phyloP scores from a whole-genome alignment of 2,113 vertebrate species.

The Edolisoma coerulescens region DNA sequence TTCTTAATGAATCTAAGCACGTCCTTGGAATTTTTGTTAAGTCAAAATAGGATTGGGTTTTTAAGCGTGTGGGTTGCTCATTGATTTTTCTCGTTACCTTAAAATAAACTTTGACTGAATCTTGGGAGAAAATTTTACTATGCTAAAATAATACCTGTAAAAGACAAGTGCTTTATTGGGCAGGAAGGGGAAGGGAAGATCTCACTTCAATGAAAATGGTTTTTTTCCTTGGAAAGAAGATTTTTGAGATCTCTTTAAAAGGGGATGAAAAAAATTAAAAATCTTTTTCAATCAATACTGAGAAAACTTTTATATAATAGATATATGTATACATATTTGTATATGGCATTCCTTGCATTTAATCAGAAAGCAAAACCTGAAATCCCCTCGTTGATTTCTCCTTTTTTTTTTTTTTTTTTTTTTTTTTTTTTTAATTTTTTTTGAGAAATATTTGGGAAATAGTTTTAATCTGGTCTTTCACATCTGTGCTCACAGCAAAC shows the following conservation, averaged over 20 bases:
- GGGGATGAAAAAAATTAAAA: neutral
- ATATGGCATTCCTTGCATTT: neutral
- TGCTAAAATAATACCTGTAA: neutral
- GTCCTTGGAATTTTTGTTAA: neutral
- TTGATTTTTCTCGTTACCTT: neutral
- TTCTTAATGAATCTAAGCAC: neutral
- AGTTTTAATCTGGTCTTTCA: neutral
- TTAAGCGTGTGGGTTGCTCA: neutral
- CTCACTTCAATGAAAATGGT: neutral
- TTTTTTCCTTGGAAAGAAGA: neutral
- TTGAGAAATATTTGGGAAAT: neutral
- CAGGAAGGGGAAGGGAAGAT: neutral
- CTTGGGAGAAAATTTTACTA: neutral
- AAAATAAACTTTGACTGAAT: neutral
- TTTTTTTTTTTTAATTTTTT: neutral
- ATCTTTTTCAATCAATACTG: neutral
- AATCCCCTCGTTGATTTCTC: neutral
- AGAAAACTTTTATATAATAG: neutral
- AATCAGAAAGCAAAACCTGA: neutral
- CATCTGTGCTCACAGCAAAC: neutral
- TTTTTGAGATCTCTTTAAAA: neutral
- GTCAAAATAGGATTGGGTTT: neutral
- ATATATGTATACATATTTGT: neutral
- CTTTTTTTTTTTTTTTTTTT: neutral
- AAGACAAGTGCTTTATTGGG: neutral